Evolutionary conservation across 1,140 invertebrate species (phyloP), one percentile per base, ranked within the genome.

Genomic region (Pteromalus puparum): DNA sequence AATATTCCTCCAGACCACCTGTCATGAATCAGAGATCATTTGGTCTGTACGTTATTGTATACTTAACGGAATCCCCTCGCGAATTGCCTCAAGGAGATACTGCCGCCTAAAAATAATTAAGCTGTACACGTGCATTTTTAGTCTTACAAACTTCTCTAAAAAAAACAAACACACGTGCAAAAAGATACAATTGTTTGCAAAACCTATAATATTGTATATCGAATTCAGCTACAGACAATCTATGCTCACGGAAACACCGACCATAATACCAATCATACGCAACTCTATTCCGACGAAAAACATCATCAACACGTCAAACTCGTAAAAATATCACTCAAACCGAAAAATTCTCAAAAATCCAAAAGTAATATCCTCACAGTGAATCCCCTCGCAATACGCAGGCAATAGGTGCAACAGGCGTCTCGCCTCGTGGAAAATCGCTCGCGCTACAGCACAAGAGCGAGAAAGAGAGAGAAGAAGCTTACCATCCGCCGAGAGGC

Each of bases 391-490:
- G 53, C 53, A n/a, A 61, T 7, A 0, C 6, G 53, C 7, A 61
- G 53, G 53, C 4, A n/a, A 42, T 42, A 42, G 38, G 21, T 61
- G 53, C 53, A 61, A 61, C 53, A 61, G 53, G 53, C 53, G 53
- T 61, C 46, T 61, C 53, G 53, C 21, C 21, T 61, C 21, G 21
- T 18, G 53, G 53, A 61, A 61, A 61, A 61, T 72, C 68, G 68
- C 68, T 30, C 3, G 4, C 68, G 12, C 68, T 34, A 34, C 6
- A 65, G 68, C 26, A 13, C 26, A 21, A 24, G n/a, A 53, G 74
- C 1, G 74, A 76, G 46, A 48, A 3, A 76, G 9, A 53, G 75
- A 30, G 89, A 86, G 88, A 88, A 61, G 53, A 61, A 61, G 53
- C 53, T 61, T 61, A 7, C 53, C 53, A 21, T 61, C 53, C 53